These are phyloP conservation scores for Cydia splendana DNA, from an alignment of 1,140 invertebrate species.

Conservation along the genomic window DNA sequence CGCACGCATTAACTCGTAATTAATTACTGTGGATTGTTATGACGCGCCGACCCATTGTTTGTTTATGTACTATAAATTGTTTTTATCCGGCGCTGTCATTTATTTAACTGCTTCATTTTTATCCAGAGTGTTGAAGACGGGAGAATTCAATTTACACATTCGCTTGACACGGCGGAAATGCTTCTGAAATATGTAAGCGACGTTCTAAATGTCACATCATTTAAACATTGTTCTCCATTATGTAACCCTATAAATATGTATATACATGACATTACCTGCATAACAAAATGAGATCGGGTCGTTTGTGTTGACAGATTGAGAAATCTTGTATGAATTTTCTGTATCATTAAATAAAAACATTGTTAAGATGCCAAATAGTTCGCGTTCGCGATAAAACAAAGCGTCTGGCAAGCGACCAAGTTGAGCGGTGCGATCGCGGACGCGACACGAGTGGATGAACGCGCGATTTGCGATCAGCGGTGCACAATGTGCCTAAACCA, in stretches of 20 bases:
- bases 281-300: constrained; percentile 31
- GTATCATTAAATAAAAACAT: constrained; percentile 74
- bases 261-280: constrained; percentile 24
- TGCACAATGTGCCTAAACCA: neutral
- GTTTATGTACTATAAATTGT: constrained; percentile 28
- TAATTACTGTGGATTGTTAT: constrained; percentile 35
- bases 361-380: constrained; percentile 75
- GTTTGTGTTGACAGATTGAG: constrained; percentile 58
- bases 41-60: constrained; percentile 30
- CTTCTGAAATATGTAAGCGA: neutral
- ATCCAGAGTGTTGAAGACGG: neutral
- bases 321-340: constrained; percentile 61
- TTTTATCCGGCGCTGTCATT: constrained; percentile 18
- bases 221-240: constrained; percentile 7
- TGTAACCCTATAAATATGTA: constrained; percentile 3
- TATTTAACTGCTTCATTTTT: constrained; percentile 21
- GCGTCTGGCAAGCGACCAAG: constrained; percentile 73
- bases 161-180: neutral
- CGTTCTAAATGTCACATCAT: constrained; percentile 9
- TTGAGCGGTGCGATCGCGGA: constrained; percentile 46
- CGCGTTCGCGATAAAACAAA: constrained; percentile 72
- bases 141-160: neutral
- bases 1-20: constrained; percentile 35
- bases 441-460: constrained; percentile 68
- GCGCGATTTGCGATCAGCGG: constrained; percentile 58